Evolutionary conservation across 2,797 vertebrate genomes (phyloP), one percentile per base, ranked within the genome.

Genomic region (Labroides dimidiatus): DNA sequence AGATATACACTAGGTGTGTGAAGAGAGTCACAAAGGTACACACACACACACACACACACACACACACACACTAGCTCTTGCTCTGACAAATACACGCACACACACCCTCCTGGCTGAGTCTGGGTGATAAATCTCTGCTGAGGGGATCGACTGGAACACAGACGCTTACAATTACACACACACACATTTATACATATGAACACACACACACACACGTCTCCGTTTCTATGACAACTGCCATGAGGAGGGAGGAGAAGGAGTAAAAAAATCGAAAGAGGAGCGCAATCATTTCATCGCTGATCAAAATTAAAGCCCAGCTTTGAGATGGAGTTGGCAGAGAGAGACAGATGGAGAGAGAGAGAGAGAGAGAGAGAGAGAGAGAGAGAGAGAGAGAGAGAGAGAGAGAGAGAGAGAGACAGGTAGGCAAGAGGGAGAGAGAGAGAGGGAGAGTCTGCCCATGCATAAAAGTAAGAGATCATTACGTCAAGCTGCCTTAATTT

Each of bases 161-260:
- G 66, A 80, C 66, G 52, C 68, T 78, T 59, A 62, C 45, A 81
- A 9, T 62, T 69, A 47, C 75, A 61, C 70, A 72, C 69, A 64
- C 39, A 42, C 55, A 47, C 37, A 66, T 45, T 37, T 19, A 27
- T 55, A 39, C 37, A 39, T 14, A 39, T 11, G 3, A 19, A 50
- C 64, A 55, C 36, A 43, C 60, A 47, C 45, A 73, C 77, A 80
- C 75, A 78, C 73, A 83, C 23, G 33, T 54, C 86, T 92, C 92
- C 81, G 95, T 97, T 94, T 94, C 93, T 93, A 95, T 96, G 93
- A 93, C 92, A 96, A 97, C 95, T 82, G 85, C 88, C 80, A 85
- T 75, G 45, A 64, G 81, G 80, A 73, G 74, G 58, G 82, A 64
- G 69, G 72, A 55, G 69, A 53, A 49, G 75, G 64, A 69, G n/a